Evolutionary conservation across 2,113 vertebrate genomes (phyloP), one percentile per base, ranked within the genome.

Genomic region (human (Homo sapiens)): DNA sequence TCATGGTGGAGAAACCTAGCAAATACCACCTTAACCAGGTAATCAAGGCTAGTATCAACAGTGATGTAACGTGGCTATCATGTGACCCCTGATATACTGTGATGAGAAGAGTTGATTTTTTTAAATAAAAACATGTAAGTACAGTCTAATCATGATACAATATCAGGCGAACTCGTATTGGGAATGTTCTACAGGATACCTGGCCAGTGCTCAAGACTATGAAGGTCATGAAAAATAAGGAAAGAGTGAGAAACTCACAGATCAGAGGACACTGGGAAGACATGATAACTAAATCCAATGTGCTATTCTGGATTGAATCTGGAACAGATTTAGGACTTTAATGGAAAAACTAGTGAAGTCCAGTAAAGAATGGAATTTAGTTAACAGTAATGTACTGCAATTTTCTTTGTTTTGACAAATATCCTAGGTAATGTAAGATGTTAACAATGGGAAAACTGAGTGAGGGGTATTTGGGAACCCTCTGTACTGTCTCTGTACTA

Each of bases 321-420:
- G 72, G 59, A 64, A 66, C 48, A 84, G 72, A 83, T 64, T 87
- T 18, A 78, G 20, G 8, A 59, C 32, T 87, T 43, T 78, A 48
- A 55, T 57, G 38, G 52, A 57, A 97, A 94, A 93, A 90, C 27
- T 40, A 5, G 23, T 64, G 8, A 45, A 50, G 8, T 61, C 16
- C n/a, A 68, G 9, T 30, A 38, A 66, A 81, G n/a, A 43, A 9
- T 72, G 6, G 66, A 81, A 5, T 52, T 96, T 55, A 35, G 50
- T 87, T 91, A 50, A 59, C 35, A 88, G 40, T 35, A 72, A 95
- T 4, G 30, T 35, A 52, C 40, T 80, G 27, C 17, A 5, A 50
- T 43, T 75, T 78, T 95, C 59, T 97, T 94, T 86, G 61, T 72
- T 66, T 84, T 84, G 52, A 93, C 23, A 68, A 80, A 70, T 55